Conservation (phyloP, 2,113 vertebrate species). For the Aphyosemion australe region DNA sequence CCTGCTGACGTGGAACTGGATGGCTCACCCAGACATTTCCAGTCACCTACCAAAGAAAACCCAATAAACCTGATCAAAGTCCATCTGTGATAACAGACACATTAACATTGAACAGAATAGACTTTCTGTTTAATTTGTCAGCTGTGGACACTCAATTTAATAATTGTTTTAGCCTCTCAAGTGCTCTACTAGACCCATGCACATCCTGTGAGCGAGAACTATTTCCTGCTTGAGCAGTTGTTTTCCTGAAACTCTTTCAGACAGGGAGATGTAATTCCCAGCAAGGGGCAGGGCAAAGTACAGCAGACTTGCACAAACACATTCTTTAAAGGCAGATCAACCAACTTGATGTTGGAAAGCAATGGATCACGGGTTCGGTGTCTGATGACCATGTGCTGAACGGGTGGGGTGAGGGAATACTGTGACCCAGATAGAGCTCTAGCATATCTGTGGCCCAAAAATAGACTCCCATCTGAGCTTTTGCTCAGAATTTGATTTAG, state of each 20-base stretch:
- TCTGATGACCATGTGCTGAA: conserved; percentile 55
- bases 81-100: conserved; percentile 17
- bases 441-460: conserved; percentile 42
- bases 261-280: conserved; percentile 12
- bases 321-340: conserved; percentile 56
- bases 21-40: conserved; percentile 6
- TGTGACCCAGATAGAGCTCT: conserved; percentile 64
- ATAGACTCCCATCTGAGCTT: conserved; percentile 22
- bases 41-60: conserved; percentile 9
- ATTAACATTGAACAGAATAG: conserved; percentile 20
- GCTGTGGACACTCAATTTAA: background rate
- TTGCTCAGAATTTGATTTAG: conserved; percentile 9
- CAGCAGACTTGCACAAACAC: conserved; percentile 64
- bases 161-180: background rate
- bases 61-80: conserved; percentile 26
- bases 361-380: conserved; percentile 48
- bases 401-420: conserved; percentile 31
- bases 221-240: conserved; percentile 6
- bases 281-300: conserved; percentile 52
- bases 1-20: conserved; percentile 39
- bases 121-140: background rate
- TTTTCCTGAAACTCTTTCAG: conserved; percentile 44
- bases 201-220: background rate
- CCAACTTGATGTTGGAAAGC: conserved; percentile 40
- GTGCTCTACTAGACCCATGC: background rate